These are phyloP conservation scores for Toxotes jaculatrix DNA, from an alignment of 2,113 vertebrate genomes.

Conservation along the genomic window DNA sequence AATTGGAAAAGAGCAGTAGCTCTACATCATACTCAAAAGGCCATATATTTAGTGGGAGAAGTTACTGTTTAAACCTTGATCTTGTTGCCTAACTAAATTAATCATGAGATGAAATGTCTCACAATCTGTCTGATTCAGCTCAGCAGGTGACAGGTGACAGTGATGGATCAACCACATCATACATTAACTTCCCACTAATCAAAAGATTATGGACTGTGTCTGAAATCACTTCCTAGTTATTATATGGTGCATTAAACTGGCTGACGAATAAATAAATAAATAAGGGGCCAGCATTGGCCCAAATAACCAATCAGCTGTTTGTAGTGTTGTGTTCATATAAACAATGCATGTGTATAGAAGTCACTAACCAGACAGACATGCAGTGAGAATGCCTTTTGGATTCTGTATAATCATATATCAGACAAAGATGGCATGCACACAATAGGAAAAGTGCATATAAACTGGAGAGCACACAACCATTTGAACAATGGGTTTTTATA, in stretches of 20 bases:
- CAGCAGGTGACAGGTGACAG: too few species aligned
- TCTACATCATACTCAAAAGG: neutral
- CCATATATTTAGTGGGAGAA: neutral
- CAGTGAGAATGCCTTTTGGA: neutral
- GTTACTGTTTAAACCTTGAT: neutral
- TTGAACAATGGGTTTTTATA: neutral
- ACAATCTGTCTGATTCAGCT: too few species aligned
- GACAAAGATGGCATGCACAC: neutral
- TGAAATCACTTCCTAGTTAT: too few species aligned
- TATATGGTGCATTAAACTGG: too few species aligned
- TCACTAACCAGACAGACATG: neutral
- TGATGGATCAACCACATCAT: too few species aligned
- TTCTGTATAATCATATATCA: neutral
- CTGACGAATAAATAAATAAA: neutral
- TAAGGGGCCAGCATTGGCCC: neutral
- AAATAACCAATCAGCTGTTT: neutral
- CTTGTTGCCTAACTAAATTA: neutral
- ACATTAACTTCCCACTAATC: too few species aligned
- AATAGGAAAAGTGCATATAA: neutral
- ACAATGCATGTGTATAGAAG: neutral
- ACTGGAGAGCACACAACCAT: neutral
- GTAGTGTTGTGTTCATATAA: neutral
- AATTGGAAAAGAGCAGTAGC: neutral
- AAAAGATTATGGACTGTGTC: too few species aligned
- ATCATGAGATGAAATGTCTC: neutral